Conservation (phyloP, 2,888 invertebrate species). For the Drosophila imparisetae region DNA sequence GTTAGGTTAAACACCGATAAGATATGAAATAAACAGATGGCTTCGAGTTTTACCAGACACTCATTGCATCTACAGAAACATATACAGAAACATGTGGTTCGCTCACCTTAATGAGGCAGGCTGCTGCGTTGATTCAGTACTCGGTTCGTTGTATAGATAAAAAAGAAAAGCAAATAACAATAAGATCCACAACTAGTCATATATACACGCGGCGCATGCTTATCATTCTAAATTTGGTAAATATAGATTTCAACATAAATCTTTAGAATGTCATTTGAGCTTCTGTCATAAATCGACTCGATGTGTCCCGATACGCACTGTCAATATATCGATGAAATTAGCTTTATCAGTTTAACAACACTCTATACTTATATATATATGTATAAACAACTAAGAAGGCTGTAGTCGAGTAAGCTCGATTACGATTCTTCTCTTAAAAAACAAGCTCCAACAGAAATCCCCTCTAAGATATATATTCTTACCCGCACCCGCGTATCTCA, state of each 20-base stretch:
- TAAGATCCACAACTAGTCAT: neutral
- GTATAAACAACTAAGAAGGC: neutral
- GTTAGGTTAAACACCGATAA: constrained; percentile 7
- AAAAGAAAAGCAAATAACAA: neutral
- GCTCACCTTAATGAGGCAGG: constrained; percentile 5
- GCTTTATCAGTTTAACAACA: neutral
- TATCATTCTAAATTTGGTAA: constrained; percentile 28
- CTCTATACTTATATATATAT: neutral
- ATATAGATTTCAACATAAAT: constrained; percentile 19
- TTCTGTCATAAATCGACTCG: constrained; percentile 8
- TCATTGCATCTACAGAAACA: constrained; percentile 1
- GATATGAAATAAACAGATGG: constrained; percentile 1
- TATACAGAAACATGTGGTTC: neutral
- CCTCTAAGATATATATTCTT: neutral
- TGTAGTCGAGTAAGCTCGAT: neutral
- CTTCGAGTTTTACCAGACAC: neutral
- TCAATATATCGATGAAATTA: neutral
- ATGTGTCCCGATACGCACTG: constrained; percentile 15
- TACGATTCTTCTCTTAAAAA: neutral
- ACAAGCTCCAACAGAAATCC: neutral
- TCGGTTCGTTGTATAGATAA: constrained; percentile 38
- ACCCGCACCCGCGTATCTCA: neutral
- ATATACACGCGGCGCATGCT: constrained; percentile 7
- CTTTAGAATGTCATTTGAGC: neutral
- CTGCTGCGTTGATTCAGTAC: constrained; percentile 32